Percentiles rank a stretch among this genome's conserved stretches.
Evolutionary conservation across 2,888 invertebrate species (phyloP).

Genomic region (Pardosa pseudoannulata): DNA sequence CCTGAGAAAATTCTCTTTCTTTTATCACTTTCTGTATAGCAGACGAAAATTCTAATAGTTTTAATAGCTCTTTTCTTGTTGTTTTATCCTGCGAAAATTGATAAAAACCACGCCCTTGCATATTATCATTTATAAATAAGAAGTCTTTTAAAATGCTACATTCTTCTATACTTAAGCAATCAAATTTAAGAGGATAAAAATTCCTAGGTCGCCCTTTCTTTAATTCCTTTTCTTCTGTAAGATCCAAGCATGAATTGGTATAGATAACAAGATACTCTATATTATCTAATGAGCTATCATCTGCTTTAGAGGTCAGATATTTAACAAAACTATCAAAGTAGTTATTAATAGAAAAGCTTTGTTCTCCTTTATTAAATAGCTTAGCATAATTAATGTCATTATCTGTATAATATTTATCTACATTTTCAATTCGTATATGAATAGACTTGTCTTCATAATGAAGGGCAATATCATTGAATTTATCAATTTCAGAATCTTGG

Average conservation of each 20-base stretch:
- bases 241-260: constrained; percentile 25
- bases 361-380: constrained; percentile 26
- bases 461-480: constrained; percentile 27
- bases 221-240: constrained; percentile 39
- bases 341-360: constrained; percentile 24
- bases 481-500: constrained; percentile 30
- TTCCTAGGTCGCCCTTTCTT: constrained; percentile 14
- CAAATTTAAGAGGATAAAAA: constrained; percentile 18
- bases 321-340: constrained; percentile 41
- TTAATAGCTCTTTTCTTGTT: constrained; percentile 29
- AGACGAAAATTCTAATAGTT: constrained; percentile 20
- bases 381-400: constrained; percentile 24
- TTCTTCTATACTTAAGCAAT: constrained; percentile 27
- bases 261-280: constrained; percentile 26
- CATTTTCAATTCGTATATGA: constrained; percentile 21
- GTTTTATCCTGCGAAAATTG: constrained; percentile 27
- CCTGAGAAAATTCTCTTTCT: constrained; percentile 14
- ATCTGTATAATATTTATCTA: constrained; percentile 38
- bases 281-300: constrained; percentile 18
- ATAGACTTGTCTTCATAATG: constrained; percentile 29
- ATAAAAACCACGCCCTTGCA: constrained; percentile 28
- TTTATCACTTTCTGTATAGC: constrained; percentile 24
- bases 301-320: constrained; percentile 28
- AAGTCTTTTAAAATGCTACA: constrained; percentile 33
- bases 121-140: constrained; percentile 31